These are phyloP conservation scores for Hylia prasina DNA, from an alignment of 2,113 vertebrate genomes.

Conservation along the genomic window DNA sequence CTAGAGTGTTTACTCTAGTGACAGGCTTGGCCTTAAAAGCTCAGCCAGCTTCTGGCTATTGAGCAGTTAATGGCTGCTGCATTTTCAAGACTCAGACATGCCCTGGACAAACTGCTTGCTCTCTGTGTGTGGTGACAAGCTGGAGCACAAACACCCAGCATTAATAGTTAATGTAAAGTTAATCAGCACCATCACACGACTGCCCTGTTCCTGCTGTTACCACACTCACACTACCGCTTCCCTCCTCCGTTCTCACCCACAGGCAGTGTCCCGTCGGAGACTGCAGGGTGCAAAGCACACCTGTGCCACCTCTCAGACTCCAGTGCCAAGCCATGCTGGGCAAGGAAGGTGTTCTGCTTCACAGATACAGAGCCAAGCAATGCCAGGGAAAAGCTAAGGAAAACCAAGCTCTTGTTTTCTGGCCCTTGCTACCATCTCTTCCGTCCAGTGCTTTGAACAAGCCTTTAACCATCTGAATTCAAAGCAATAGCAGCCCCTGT, in stretches of 20 bases:
- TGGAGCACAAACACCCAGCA: rapidly evolving
- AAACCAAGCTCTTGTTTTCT: not conserved
- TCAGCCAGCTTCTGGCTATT: not conserved
- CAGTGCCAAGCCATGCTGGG: not conserved
- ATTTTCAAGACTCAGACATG: not conserved
- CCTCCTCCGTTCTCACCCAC: not conserved
- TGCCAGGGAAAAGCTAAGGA: not conserved
- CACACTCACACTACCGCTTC: not conserved
- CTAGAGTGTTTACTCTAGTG: slow-evolving; percentile 11
- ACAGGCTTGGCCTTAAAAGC: not conserved
- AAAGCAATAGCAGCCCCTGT: not conserved
- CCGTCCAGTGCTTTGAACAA: not conserved
- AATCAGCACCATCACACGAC: not conserved
- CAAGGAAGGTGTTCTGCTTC: not conserved
- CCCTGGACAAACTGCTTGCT: not conserved
- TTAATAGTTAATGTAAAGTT: not conserved
- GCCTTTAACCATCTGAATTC: not conserved
- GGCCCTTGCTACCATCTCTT: not conserved
- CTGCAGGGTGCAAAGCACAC: not conserved
- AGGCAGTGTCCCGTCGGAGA: not conserved
- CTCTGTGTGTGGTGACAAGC: not conserved
- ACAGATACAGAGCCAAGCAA: not conserved
- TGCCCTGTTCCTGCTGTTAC: not conserved
- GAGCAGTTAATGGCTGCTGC: not conserved
- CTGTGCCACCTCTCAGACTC: not conserved